Evolutionary conservation across 2,797 vertebrate species (phyloP).

Genomic region (Sandelia bainsii): DNA sequence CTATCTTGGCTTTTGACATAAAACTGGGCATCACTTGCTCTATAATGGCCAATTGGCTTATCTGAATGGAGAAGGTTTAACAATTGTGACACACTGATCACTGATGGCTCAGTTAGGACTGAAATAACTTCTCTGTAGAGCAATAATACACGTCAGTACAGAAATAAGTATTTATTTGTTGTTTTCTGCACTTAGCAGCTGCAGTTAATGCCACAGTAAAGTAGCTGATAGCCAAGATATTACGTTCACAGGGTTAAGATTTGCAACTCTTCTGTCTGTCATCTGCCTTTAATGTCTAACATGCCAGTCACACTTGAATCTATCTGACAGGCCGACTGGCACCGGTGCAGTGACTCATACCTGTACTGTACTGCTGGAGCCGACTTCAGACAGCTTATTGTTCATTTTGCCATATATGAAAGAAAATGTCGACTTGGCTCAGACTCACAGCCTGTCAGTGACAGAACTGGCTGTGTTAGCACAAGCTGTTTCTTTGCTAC

Average conservation of each 20-base stretch:
- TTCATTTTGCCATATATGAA: neutral
- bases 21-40: neutral
- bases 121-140: neutral
- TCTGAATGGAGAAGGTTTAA: slow-evolving; percentile 9
- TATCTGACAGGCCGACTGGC: slow-evolving; percentile 4
- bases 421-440: slow-evolving; percentile 11
- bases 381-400: neutral
- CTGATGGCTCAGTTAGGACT: neutral
- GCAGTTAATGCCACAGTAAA: neutral
- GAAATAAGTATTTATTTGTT: neutral
- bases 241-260: too few species aligned
- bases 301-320: neutral
- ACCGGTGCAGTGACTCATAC: slow-evolving; percentile 18
- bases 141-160: neutral
- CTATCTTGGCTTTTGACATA: neutral
- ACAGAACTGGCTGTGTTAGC: neutral
- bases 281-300: neutral
- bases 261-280: neutral
- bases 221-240: too few species aligned
- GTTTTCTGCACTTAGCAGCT: slow-evolving; percentile 13
- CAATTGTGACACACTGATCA: neutral
- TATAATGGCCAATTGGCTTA: neutral
- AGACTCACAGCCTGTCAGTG: neutral
- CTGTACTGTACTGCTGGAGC: neutral
- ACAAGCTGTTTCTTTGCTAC: too few species aligned